Evolutionary conservation across 2,113 vertebrate genomes (phyloP).

Genomic region (Eleginops maclovinus): DNA sequence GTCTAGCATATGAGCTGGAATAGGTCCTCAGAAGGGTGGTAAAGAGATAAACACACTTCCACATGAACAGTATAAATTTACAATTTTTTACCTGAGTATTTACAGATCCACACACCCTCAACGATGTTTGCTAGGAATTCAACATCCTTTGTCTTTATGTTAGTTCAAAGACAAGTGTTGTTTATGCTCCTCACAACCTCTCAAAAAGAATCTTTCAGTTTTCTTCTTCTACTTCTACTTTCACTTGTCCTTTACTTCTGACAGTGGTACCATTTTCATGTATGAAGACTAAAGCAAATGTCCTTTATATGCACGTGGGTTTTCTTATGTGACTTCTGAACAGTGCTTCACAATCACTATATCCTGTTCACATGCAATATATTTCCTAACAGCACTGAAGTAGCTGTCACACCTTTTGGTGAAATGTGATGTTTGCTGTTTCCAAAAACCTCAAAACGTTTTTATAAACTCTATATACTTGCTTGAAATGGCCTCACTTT

Average conservation of each 20-base stretch:
- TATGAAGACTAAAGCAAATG: constrained; percentile 12
- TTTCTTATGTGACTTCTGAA: constrained; percentile 4
- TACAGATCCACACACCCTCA: too few species aligned
- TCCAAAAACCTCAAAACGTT: constrained; percentile 56
- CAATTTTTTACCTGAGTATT: neutral
- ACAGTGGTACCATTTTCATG: neutral
- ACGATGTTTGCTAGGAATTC: too few species aligned
- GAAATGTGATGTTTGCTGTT: constrained; percentile 47
- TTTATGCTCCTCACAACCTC: too few species aligned
- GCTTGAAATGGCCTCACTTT: constrained; percentile 30
- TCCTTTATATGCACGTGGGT: constrained; percentile 13
- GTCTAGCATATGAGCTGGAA: constrained; percentile 46
- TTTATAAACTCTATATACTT: constrained; percentile 51
- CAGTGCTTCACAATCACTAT: neutral
- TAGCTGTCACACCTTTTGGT: constrained; percentile 29
- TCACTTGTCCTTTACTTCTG: neutral
- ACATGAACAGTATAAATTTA: neutral
- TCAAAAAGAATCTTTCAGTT: too few species aligned
- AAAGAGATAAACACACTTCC: constrained; percentile 9
- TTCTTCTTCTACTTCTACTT: too few species aligned
- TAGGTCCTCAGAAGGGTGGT: neutral
- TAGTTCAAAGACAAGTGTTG: too few species aligned
- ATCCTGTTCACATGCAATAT: constrained; percentile 9
- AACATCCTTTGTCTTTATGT: too few species aligned
- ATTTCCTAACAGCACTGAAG: constrained; percentile 14